Conservation (phyloP, 2,797 vertebrate genomes). For the Gila robusta region DNA sequence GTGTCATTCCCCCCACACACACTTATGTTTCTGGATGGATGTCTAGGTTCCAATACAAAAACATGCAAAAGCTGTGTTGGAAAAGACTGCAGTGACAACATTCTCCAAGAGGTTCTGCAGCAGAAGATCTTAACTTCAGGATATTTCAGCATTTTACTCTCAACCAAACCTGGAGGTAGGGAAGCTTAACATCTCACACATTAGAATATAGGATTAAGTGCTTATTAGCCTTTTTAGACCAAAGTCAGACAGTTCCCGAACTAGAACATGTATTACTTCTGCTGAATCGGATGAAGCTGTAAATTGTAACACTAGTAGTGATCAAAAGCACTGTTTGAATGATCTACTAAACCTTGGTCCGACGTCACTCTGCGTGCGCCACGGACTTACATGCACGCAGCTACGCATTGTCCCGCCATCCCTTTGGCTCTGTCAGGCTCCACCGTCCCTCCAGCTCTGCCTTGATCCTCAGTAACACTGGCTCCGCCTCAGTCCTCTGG, state of each 20-base stretch:
- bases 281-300: not conserved
- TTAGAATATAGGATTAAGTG: not conserved
- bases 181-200: too few species aligned
- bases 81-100: slow-evolving; percentile 67
- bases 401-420: too few species aligned
- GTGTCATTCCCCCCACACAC: not conserved
- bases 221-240: not conserved
- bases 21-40: not conserved
- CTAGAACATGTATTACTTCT: not conserved
- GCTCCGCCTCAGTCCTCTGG: too few species aligned
- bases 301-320: not conserved
- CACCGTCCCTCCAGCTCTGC: too few species aligned
- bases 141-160: slow-evolving; percentile 66
- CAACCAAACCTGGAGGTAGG: slow-evolving; percentile 75
- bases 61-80: slow-evolving; percentile 74
- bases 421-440: too few species aligned
- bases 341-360: not conserved
- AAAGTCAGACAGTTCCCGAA: not conserved
- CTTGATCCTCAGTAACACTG: too few species aligned
- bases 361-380: too few species aligned
- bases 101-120: slow-evolving; percentile 68
- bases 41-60: slow-evolving; percentile 59
- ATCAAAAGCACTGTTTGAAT: not conserved
- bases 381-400: too few species aligned
- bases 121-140: slow-evolving; percentile 75